Percentiles rank a stretch among this genome's conserved stretches.
These are phyloP conservation scores for Paragorgia papillata DNA, from an alignment of 92 coral and sea anemone genomes.

Conservation along the genomic window DNA sequence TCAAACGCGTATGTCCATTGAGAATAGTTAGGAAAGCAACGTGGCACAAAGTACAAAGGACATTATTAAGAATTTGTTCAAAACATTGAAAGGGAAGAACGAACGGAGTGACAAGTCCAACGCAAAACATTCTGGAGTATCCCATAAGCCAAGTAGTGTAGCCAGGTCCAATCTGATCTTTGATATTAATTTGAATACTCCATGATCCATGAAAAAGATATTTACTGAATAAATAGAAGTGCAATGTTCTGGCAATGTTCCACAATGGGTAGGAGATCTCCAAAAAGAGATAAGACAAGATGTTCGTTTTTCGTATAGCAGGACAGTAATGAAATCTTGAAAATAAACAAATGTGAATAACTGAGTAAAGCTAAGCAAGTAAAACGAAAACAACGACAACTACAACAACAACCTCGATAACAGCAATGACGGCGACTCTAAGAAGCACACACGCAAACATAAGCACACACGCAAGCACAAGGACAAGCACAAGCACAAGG, in stretches of 20 bases:
- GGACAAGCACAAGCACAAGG: no score
- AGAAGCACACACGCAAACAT: no score
- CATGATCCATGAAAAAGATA: slow-evolving; percentile 27
- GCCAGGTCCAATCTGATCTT: slow-evolving; percentile 38
- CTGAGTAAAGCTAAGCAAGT: not conserved
- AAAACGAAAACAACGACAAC: no score
- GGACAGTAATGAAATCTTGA: slow-evolving; percentile 32
- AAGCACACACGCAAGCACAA: no score
- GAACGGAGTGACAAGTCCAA: slow-evolving; percentile 34
- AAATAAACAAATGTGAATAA: not conserved
- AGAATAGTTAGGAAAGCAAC: slow-evolving; percentile 24
- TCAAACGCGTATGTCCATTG: slow-evolving; percentile 32
- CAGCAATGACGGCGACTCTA: no score
- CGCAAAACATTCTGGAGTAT: slow-evolving; percentile 27
- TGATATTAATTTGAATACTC: slow-evolving; percentile 25
- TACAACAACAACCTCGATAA: no score
- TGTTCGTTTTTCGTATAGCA: slow-evolving; percentile 30
- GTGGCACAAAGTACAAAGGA: slow-evolving; percentile 34
- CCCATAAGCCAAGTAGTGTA: slow-evolving; percentile 43
- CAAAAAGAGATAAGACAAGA: slow-evolving; percentile 38
- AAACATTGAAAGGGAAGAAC: slow-evolving; percentile 43
- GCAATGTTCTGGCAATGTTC: slow-evolving; percentile 27
- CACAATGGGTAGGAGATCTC: slow-evolving; percentile 40
- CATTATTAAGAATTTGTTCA: slow-evolving; percentile 40
- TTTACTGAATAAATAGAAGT: slow-evolving; percentile 43